Percentiles rank a stretch among this genome's conserved stretches.
These are phyloP conservation scores for Trialeurodes vaporariorum DNA, from an alignment of 1,140 invertebrate genomes.

Conservation along the genomic window DNA sequence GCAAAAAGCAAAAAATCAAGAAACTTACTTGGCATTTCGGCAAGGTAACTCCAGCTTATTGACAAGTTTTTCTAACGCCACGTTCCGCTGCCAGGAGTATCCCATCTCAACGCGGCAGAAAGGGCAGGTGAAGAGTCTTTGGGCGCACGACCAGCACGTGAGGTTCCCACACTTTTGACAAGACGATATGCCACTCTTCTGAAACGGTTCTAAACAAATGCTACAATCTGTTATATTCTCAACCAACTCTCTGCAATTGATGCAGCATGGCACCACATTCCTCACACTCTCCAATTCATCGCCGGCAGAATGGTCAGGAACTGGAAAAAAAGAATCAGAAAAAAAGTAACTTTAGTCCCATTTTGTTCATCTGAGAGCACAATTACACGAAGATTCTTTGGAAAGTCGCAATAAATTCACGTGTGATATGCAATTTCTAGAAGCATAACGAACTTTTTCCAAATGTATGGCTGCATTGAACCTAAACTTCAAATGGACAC, in stretches of 20 bases:
- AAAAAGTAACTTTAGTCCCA: no score
- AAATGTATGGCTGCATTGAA: no score
- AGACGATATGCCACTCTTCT: conserved; percentile 13
- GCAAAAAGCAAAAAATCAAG: no score
- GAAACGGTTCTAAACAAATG: conserved; percentile 12
- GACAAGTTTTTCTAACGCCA: conserved; percentile 15
- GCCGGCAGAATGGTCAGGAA: not conserved
- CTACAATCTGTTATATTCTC: conserved; percentile 14
- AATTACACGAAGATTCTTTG: no score
- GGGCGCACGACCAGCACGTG: conserved; percentile 14
- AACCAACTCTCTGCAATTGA: conserved; percentile 16
- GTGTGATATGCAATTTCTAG: no score
- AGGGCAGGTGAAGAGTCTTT: conserved; percentile 13
- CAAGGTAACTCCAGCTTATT: conserved; percentile 17
- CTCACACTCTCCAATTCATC: not conserved
- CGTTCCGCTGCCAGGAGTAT: conserved; percentile 10
- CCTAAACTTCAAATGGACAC: no score
- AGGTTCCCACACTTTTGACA: conserved; percentile 18
- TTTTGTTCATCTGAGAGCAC: no score
- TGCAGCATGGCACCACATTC: not conserved
- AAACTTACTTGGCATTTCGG: conserved; percentile 10
- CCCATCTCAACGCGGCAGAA: conserved; percentile 11
- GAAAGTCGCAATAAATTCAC: no score
- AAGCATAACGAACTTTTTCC: no score
- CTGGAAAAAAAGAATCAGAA: not conserved